Base-by-base conservation (phyloP, 2,888 invertebrate genomes). In the Heliconius cydno region DNA sequence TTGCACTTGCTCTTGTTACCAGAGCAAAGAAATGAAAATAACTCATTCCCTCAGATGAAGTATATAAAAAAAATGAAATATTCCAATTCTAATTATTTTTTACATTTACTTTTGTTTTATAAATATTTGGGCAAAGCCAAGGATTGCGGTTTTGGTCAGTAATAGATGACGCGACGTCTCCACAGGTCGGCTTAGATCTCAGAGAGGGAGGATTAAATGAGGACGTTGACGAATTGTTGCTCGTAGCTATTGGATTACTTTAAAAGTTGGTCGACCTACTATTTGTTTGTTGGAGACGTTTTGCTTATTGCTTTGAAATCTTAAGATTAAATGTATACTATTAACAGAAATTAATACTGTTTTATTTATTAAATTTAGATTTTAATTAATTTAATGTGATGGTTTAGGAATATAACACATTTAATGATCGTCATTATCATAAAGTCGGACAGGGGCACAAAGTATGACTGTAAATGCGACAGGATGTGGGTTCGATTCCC, bases 191-290 rank as follows among this genome's bases (percentile, higher is more conserved):
- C 75, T 75, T 75, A 75, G 75, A 75, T 75, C 75, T 63, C 75
- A 75, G 75, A 75, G 66, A 68, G 67, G 76, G 65, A 65, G 76
- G 76, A 76, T 76, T 76, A 76, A 57, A 76, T 66, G 57, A 57
- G 76, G 67, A 67, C 76, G 76, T 76, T 94, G 94, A 94, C 92
- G 92, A 90, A 94, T 94, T 90, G 91, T 92, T 87, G 87, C 91
- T 90, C 88, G 89, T 88, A 91, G 92, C 92, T 93, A 90, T 92
- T 91, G 90, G 91, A 93, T 92, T 90, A 91, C 90, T 93, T 93
- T 93, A 92, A 93, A 93, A 93, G 91, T 84, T 82, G 79, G 76
- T 83, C 80, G 81, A 79, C 80, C 82, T 77, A 75, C 75, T 63
- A 66, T 75, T 75, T 73, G 34, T 73, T 73, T 73, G n/a, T 73